A percentile compares a stretch with the other conserved stretches of the same genome.
Conservation (phyloP, 2,888 invertebrate genomes). For the Leptopilina drosophilae region DNA sequence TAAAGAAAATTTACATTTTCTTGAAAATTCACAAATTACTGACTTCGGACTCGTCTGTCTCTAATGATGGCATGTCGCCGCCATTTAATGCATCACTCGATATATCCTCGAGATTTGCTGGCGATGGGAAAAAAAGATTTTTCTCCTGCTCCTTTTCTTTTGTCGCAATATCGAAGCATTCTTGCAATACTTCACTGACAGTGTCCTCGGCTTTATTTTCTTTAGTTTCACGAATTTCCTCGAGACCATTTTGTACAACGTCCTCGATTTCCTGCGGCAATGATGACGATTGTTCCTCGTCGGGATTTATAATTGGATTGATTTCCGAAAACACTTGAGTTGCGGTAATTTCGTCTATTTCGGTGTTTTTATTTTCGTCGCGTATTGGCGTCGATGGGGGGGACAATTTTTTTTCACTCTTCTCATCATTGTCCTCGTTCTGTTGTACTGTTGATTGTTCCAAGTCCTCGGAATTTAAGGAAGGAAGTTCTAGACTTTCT, state of each 20-base stretch:
- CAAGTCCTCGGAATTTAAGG: neutral
- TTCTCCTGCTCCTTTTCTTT: conserved; percentile 54
- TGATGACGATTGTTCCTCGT: neutral
- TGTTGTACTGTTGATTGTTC: neutral
- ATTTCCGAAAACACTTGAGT: neutral
- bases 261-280: neutral
- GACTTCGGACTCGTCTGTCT: conserved; percentile 55
- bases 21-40: conserved; percentile 29
- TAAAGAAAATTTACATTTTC: neutral
- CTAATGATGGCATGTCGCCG: conserved; percentile 61
- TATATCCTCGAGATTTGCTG: conserved; percentile 62
- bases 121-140: neutral
- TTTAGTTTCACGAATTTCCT: conserved; percentile 1
- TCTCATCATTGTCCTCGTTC: neutral
- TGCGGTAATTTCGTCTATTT: no score
- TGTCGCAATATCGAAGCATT: conserved; percentile 62
- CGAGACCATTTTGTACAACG: conserved; percentile 12
- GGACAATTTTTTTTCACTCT: neutral
- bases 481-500: neutral
- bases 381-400: neutral
- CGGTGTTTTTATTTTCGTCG: neutral
- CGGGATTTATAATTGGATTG: neutral
- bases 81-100: conserved; percentile 55
- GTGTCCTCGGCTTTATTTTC: conserved; percentile 23
- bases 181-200: conserved; percentile 50